Percentiles rank a stretch among this genome's conserved stretches.
Conservation (phyloP, 2,888 invertebrate genomes). For the Drosophila peninsularis region DNA sequence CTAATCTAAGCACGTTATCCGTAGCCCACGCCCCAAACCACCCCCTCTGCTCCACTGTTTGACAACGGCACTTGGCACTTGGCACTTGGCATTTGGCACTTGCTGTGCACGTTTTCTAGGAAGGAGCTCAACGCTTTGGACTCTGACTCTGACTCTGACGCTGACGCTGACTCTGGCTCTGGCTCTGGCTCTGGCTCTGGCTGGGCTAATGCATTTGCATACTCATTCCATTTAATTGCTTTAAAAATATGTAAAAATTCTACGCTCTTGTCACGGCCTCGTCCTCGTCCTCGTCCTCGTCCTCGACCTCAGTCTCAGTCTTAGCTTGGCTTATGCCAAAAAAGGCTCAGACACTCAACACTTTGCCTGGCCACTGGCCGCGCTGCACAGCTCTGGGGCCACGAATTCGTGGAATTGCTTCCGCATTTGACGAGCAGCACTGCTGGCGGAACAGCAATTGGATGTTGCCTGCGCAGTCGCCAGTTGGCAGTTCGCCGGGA, state of each 20-base stretch:
- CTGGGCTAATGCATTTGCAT: slow-evolving; percentile 72
- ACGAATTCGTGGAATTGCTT: slow-evolving; percentile 78
- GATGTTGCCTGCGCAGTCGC: slow-evolving; percentile 16
- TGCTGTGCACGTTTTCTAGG: slow-evolving; percentile 70
- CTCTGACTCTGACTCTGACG: slow-evolving; percentile 9
- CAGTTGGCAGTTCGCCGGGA: slow-evolving; percentile 57
- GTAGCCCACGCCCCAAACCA: slow-evolving; percentile 61
- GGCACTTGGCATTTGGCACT: slow-evolving; percentile 56
- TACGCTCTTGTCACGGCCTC: slow-evolving; percentile 65
- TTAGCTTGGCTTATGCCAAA: slow-evolving; percentile 66
- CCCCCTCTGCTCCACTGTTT: background rate
- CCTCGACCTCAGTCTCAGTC: slow-evolving; percentile 14
- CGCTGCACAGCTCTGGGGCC: slow-evolving; percentile 67
- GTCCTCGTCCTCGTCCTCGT: slow-evolving; percentile 29
- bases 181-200: slow-evolving; percentile 1
- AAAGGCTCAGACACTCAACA: slow-evolving; percentile 66
- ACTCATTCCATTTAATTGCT: slow-evolving; percentile 80
- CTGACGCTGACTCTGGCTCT: slow-evolving; percentile 16
- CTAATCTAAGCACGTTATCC: slow-evolving; percentile 76
- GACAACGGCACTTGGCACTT: slow-evolving; percentile 45
- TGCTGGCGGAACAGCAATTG: slow-evolving; percentile 41
- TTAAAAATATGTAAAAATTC: slow-evolving; percentile 74
- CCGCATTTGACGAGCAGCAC: slow-evolving; percentile 63
- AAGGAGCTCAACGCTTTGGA: slow-evolving; percentile 43
- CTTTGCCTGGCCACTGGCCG: slow-evolving; percentile 40